Evolutionary conservation across 2,888 invertebrate genomes (phyloP).

Genomic region (Drosophila sordidula): DNA sequence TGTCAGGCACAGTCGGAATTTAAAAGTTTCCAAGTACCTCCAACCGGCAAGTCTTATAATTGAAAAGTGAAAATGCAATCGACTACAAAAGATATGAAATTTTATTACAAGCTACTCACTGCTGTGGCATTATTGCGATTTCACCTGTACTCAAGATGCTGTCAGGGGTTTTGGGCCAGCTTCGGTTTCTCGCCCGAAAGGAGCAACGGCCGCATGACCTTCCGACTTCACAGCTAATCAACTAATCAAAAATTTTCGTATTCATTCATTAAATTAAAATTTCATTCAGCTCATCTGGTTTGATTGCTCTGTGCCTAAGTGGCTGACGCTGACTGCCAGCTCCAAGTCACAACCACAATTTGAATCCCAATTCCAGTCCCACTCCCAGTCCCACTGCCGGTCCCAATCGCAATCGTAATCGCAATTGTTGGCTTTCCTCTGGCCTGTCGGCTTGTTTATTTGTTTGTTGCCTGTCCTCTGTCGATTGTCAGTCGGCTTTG

Average conservation of each 20-base stretch:
- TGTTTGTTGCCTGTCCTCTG: slow-evolving; percentile 50
- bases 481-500: slow-evolving; percentile 49
- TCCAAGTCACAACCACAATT: slow-evolving; percentile 50
- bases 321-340: slow-evolving; percentile 35
- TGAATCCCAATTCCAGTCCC: slow-evolving; percentile 50
- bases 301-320: slow-evolving; percentile 77
- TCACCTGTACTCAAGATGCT: not conserved
- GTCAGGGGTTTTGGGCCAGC: not conserved
- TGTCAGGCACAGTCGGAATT: slow-evolving; percentile 74
- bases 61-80: slow-evolving; percentile 64
- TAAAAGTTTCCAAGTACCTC: slow-evolving; percentile 47
- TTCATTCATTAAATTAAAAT: slow-evolving; percentile 80
- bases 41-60: slow-evolving; percentile 47
- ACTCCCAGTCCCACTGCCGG: slow-evolving; percentile 46
- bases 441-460: slow-evolving; percentile 58
- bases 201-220: slow-evolving; percentile 2
- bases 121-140: slow-evolving; percentile 12
- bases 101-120: slow-evolving; percentile 28
- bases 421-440: slow-evolving; percentile 67
- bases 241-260: slow-evolving; percentile 70
- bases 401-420: slow-evolving; percentile 69
- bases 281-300: slow-evolving; percentile 76
- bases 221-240: slow-evolving; percentile 63
- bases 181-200: slow-evolving; percentile 4
- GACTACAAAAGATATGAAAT: slow-evolving; percentile 30